These are phyloP conservation scores for Latrodectus elegans DNA, from an alignment of 2,888 invertebrate genomes.

Conservation along the genomic window DNA sequence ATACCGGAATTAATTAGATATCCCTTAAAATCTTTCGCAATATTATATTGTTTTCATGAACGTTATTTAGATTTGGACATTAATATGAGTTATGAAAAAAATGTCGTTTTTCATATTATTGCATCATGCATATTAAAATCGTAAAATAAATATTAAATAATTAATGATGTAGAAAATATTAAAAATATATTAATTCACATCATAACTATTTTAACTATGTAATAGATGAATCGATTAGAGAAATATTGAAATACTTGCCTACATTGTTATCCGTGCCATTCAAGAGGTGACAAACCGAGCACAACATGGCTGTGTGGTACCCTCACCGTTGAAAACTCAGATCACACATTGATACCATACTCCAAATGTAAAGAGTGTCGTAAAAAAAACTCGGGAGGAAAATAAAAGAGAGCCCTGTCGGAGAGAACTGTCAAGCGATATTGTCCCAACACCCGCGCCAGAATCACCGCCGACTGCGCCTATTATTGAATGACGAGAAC, in stretches of 20 bases:
- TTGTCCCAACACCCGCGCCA: constrained; percentile 14
- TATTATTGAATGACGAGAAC: background rate
- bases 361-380: constrained; percentile 18
- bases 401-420: constrained; percentile 1
- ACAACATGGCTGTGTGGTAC: constrained; percentile 45
- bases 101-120: too few relatives aligned
- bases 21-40: too few relatives aligned
- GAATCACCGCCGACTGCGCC: constrained; percentile 5
- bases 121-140: too few relatives aligned
- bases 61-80: too few relatives aligned
- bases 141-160: too few relatives aligned
- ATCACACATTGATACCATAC: constrained; percentile 1
- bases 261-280: constrained; percentile 7
- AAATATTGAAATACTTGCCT: background rate
- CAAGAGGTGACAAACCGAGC: constrained; percentile 52
- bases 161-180: too few relatives aligned
- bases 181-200: too few relatives aligned
- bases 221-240: background rate
- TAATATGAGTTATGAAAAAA: too few relatives aligned
- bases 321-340: constrained; percentile 15
- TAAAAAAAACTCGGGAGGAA: constrained; percentile 1
- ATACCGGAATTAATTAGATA: too few relatives aligned
- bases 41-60: too few relatives aligned
- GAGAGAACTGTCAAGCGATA: constrained; percentile 18
- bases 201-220: too few relatives aligned